Evolutionary conservation across 2,797 vertebrate species (phyloP), one percentile per base, ranked within the genome.

Genomic region (Microctenopoma steveboyesi): DNA sequence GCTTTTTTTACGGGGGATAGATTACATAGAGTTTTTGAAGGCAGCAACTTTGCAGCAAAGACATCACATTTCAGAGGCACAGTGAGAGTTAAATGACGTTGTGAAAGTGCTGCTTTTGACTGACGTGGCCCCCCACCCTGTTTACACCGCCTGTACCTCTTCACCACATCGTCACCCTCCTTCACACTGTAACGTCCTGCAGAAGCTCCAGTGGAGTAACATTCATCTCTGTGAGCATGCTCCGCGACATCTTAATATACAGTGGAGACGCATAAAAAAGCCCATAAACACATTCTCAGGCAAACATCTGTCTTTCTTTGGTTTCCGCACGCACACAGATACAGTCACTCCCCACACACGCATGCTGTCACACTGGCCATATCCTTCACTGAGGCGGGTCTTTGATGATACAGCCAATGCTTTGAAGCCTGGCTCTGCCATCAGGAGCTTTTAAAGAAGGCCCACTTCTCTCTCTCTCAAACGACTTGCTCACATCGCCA

Each of bases 381-480:
- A 71, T 80, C 81, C 77, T 71, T 73, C 75, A 42, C 76, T 47
- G 74, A 79, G 69, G 67, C 39, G 3, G 72, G 71, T 30, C 81
- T 91, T 82, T 86, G 82, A 90, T 87, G 77, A 85, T 55, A 64
- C 81, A 63, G 68, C 33, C 56, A 35, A 58, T 39, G 68, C 82
- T 87, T 87, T 91, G 86, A 91, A 87, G 84, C 74, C 33, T 5
- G 11, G 37, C 66, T 66, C 78, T 76, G 81, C 83, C 82, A 81
- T 81, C 82, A 79, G 81, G 67, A 77, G 76, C 69, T 76, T 72
- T 86, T 64, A 78, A 85, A 81, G 69, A 72, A 72, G n/a, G 55
- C 22, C 22, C 65, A 10, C 45, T 54, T 48, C 53, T 67, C 59
- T 58, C 59, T 58, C 51, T 30, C 53, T 7, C 73, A 82, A 76